Evolutionary conservation across 2,797 vertebrate species (phyloP), one percentile per base, ranked within the genome.

Genomic region (Orientallactaga sibirica): DNA sequence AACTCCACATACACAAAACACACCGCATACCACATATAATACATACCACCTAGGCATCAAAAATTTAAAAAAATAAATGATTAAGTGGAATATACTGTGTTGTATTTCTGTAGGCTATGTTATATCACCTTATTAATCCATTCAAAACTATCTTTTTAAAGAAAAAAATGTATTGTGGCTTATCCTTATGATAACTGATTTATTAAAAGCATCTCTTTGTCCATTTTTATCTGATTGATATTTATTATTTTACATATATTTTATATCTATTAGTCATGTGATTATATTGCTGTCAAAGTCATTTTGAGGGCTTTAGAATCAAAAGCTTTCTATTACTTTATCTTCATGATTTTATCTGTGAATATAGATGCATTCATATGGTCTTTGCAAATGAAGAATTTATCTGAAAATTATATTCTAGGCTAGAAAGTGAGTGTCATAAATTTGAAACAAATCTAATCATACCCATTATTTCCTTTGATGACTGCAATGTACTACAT

Each of bases 361-460:
- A 4, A 73, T 70, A 25, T n/a, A 68, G 4, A 70, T 55, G 6
- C 22, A 7, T 3, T 33, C 12, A 33, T 52, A 61, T 2, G 14
- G 52, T 76, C 1, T 84, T 58, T 73, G 33, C 18, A 85, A 94
- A 61, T 27, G 2, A 80, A 48, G 3, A 43, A 77, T 48, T 84
- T 52, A 48, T 75, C 7, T 88, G 41, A 79, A 14, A 52, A 22
- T 19, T 68, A 29, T 27, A 87, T 62, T 88, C 11, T 62, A 33
- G 29, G 3, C 1, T 7, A 84, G 37, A 64, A 86, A 88, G 74
- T 41, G 7, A 91, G 15, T 81, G 20, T 67, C n/a, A 64, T 52
- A 84, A 79, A 33, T 75, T 73, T 20, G 37, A 91, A 90, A 81
- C n/a, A 16, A 88, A 16, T 87, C 4, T 62, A 81, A 16, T 78